A percentile compares a stretch with the other conserved stretches of the same genome.
phyloP scores from a whole-genome alignment of 2,113 vertebrate species.

The Crotalus viridis region DNA sequence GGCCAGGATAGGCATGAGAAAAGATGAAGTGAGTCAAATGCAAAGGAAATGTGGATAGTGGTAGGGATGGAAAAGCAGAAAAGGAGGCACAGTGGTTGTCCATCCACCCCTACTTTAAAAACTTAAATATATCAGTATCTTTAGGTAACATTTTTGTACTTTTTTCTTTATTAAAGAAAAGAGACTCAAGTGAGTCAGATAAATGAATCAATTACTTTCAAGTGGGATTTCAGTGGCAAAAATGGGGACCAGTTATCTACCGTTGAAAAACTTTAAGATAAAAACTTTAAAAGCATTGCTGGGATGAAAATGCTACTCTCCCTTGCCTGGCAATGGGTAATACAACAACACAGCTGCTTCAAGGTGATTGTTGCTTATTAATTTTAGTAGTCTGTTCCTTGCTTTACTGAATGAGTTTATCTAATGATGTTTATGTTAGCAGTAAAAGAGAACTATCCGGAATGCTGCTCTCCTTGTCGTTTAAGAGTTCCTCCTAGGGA shows the following conservation, averaged over 20 bases:
- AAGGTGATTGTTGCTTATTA: conserved; percentile 32
- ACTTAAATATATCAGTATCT: not conserved
- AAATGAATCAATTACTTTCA: not conserved
- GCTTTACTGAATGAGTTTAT: not conserved
- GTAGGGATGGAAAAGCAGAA: not conserved
- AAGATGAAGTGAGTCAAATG: not conserved
- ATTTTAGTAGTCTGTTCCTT: conserved; percentile 36
- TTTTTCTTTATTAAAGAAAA: conserved; percentile 8
- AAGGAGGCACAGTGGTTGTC: not conserved
- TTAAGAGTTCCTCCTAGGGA: conserved; percentile 33
- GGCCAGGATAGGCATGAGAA: not conserved
- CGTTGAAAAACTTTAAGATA: not conserved
- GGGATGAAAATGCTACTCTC: conserved; percentile 29
- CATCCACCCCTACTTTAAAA: not conserved
- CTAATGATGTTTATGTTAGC: conserved; percentile 16
- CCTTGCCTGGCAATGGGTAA: conserved; percentile 4
- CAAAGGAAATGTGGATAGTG: not conserved
- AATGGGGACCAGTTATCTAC: not conserved
- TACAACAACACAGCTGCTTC: conserved; percentile 28
- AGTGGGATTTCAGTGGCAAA: not conserved
- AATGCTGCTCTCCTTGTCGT: not conserved
- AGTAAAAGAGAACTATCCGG: conserved; percentile 38
- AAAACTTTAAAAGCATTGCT: not conserved
- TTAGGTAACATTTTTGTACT: not conserved
- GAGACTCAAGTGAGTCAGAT: not conserved